phyloP scores from a whole-genome alignment of 2,888 invertebrate species.

The Cephus spinipes region DNA sequence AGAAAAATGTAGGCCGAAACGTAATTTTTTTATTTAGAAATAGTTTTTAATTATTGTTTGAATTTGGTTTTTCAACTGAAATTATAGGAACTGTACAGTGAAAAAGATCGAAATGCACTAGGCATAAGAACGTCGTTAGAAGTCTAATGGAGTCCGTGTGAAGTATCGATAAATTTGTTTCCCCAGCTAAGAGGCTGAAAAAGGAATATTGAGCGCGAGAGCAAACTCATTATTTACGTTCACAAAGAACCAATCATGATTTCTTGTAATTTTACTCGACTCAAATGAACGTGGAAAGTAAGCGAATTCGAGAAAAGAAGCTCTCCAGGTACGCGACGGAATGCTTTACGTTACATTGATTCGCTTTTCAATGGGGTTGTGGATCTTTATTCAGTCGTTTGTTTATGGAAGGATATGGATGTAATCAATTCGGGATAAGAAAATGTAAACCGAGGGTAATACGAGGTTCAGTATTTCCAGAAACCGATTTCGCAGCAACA shows the following conservation, averaged over 20 bases:
- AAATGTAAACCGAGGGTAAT: background rate
- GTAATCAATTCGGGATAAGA: background rate
- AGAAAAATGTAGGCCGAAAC: background rate
- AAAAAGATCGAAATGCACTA: background rate
- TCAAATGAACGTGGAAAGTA: too few species aligned
- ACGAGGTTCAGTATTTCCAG: background rate
- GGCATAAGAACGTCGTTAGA: background rate
- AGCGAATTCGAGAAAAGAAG: too few species aligned
- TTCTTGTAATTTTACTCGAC: too few species aligned
- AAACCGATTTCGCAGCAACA: background rate
- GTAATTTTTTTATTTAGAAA: background rate
- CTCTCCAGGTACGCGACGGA: too few species aligned
- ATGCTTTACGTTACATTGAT: too few species aligned
- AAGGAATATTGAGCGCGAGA: background rate
- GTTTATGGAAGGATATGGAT: too few species aligned
- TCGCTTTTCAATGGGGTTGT: too few species aligned
- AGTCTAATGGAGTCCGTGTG: background rate
- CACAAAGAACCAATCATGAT: background rate
- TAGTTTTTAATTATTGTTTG: background rate
- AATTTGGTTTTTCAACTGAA: background rate
- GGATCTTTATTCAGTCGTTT: too few species aligned
- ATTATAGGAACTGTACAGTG: background rate
- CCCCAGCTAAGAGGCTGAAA: background rate
- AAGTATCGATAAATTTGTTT: background rate
- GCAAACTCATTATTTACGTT: background rate